Base-by-base conservation (phyloP, 2,113 vertebrate genomes). In the Sorex fumeus region DNA sequence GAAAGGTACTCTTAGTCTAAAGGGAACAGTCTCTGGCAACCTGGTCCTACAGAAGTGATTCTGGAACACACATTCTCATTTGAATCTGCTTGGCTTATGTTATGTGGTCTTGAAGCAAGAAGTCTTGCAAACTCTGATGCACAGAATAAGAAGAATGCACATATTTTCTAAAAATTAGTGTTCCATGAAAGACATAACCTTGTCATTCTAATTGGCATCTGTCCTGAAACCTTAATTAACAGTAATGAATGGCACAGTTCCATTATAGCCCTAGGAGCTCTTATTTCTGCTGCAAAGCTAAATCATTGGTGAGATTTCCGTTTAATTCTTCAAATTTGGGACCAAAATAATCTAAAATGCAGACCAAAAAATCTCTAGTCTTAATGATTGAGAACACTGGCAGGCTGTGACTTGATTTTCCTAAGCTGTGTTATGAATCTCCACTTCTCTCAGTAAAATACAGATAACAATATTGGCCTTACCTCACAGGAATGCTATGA, bases 21-120 rank as follows among this genome's bases (percentile, higher is more conserved):
- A 83, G 84, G 19, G 32, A 93, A 40, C 25, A 89, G 64, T 43
- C 81, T 92, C 84, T 64, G 88, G 84, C 34, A 94, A 47, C n/a
- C 1, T n/a, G 34, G 28, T 66, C 72, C 77, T 67, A 75, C 3
- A 91, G 53, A 92, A 87, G 23, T 18, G 77, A 84, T 72, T 82
- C 9, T 32, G 79, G 64, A 84, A 84, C 5, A 28, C 36, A 81
- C 69, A 87, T 81, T 78, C 82, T 76, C 57, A n/a, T 23, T 64
- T 6, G 81, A 86, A 87, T 47, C 57, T 87, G 25, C 71, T 57
- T 92, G 88, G 64, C 62, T 83, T 34, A 82, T n/a, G 34, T 78
- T 80, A 89, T 16, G 57, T 10, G 43, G 36, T 78, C 36, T 62
- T 86, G 32, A 91, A 92, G 40, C 74, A 81, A 81, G 50, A 90